A percentile compares a stretch with the other conserved stretches of the same genome.
phyloP scores from a whole-genome alignment of 2,888 invertebrate species.

The Athalia circularis region DNA sequence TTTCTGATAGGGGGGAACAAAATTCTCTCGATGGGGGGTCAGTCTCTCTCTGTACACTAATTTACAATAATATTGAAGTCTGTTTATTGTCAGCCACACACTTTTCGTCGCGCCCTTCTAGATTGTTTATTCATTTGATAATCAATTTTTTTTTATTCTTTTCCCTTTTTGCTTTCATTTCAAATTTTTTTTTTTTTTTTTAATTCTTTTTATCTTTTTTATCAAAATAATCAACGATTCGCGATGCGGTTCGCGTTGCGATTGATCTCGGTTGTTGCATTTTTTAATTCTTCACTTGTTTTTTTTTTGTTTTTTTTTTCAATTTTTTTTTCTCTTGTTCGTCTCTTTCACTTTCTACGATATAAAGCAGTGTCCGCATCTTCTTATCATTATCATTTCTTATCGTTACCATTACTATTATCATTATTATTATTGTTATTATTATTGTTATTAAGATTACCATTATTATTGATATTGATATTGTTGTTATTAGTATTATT shows the following conservation, averaged over 20 bases:
- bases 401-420: no score
- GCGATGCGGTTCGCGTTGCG: no score
- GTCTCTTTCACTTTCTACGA: slow-evolving; percentile 48
- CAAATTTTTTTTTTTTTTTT: slow-evolving; percentile 15
- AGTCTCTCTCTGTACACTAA: slow-evolving; percentile 70
- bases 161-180: slow-evolving; percentile 7
- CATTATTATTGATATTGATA: no score
- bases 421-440: no score
- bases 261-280: no score
- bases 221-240: no score
- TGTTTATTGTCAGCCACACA: slow-evolving; percentile 69
- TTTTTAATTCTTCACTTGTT: background rate
- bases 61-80: slow-evolving; percentile 65
- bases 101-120: slow-evolving; percentile 18
- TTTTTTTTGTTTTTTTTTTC: slow-evolving; percentile 6
- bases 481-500: no score
- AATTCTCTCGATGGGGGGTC: slow-evolving; percentile 31
- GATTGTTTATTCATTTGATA: background rate
- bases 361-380: background rate
- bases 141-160: slow-evolving; percentile 13
- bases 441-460: no score
- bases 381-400: no score
- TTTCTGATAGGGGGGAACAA: slow-evolving; percentile 45
- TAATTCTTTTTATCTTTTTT: background rate
- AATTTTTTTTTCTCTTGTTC: slow-evolving; percentile 46